These are phyloP conservation scores for Mionectes macconnelli DNA, from an alignment of 2,113 vertebrate species.

Conservation along the genomic window DNA sequence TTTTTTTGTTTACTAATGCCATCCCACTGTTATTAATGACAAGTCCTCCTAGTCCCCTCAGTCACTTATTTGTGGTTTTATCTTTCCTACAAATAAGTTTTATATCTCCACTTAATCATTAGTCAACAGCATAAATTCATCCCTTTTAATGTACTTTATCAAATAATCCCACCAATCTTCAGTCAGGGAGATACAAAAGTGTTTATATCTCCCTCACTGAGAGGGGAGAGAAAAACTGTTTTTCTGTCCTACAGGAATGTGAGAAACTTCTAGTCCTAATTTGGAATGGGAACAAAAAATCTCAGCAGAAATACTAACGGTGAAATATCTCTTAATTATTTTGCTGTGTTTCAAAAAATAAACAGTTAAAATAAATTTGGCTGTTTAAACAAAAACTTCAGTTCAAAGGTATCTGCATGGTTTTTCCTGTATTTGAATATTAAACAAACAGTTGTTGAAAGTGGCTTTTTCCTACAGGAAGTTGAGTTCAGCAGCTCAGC, in stretches of 20 bases:
- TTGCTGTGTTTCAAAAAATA: background rate
- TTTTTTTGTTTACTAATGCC: background rate
- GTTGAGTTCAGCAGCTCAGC: background rate
- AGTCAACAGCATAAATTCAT: background rate
- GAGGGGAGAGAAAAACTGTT: background rate
- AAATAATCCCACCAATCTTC: background rate
- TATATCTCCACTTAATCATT: background rate
- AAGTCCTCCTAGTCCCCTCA: background rate
- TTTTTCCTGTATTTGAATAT: conserved; percentile 16
- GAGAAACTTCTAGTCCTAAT: background rate
- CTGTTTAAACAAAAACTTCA: background rate
- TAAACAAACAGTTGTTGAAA: background rate
- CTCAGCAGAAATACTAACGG: background rate
- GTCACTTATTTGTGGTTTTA: background rate
- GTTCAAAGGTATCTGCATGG: background rate
- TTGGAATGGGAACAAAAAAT: background rate
- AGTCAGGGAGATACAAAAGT: background rate
- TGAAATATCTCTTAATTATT: background rate
- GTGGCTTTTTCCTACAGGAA: background rate
- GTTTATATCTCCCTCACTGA: too few relatives aligned
- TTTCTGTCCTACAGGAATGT: background rate
- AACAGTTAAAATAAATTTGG: background rate
- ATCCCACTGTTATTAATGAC: background rate
- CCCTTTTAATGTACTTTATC: background rate
- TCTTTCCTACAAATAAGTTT: background rate